Conservation (phyloP, 2,797 vertebrate species). For the Tokudaia muenninki region DNA sequence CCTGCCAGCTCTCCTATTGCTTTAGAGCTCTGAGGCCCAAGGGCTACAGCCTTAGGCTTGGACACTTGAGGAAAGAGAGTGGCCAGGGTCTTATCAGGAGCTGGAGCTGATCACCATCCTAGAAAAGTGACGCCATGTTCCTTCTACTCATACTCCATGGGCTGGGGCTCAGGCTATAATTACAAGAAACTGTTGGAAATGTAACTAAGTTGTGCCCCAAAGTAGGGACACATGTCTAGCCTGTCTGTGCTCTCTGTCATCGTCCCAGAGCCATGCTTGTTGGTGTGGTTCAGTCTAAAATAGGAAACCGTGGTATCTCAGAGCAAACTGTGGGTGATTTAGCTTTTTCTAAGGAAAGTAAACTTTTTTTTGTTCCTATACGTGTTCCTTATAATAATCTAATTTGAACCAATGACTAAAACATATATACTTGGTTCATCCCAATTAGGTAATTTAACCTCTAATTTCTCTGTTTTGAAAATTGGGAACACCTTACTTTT, state of each 20-base stretch:
- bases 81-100: neutral
- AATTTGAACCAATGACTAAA: conserved; percentile 41
- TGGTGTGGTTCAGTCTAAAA: neutral
- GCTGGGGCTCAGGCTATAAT: neutral
- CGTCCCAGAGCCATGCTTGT: neutral
- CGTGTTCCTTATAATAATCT: conserved; percentile 35
- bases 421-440: neutral
- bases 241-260: neutral
- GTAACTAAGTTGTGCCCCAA: neutral
- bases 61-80: neutral
- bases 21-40: neutral
- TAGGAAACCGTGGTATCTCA: neutral
- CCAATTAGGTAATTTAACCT: conserved; percentile 30
- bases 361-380: neutral
- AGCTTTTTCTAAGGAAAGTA: neutral
- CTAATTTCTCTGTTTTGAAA: neutral
- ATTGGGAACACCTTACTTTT: neutral
- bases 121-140: neutral
- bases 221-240: neutral
- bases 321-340: conserved; percentile 7
- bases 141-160: neutral
- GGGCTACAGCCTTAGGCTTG: neutral
- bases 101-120: neutral
- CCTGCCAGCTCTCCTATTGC: neutral
- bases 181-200: neutral